A percentile compares a stretch with the other conserved stretches of the same genome.
Evolutionary conservation across 1,140 invertebrate genomes (phyloP).

Genomic region (Eciton burchellii): DNA sequence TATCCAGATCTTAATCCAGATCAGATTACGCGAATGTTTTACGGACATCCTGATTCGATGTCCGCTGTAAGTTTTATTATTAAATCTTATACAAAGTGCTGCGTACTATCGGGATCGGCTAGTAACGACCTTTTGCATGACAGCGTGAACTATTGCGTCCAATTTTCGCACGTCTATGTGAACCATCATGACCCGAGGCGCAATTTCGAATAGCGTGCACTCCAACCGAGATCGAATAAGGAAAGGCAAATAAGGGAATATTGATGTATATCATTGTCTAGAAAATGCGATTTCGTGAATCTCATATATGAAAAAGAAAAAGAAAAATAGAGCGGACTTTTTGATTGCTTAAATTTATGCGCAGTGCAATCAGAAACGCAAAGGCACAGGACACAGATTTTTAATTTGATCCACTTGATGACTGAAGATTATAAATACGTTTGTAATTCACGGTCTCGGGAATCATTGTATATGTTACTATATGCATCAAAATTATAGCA

Average conservation of each 20-base stretch:
- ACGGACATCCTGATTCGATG: conserved; percentile 28
- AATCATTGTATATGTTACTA: neutral
- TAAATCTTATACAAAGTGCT: conserved; percentile 51
- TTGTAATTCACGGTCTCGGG: neutral
- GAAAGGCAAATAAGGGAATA: neutral
- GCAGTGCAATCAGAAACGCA: conserved; percentile 79
- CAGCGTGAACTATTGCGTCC: conserved; percentile 57
- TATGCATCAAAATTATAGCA: neutral
- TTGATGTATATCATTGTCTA: neutral
- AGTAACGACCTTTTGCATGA: conserved; percentile 50
- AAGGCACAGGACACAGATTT: conserved; percentile 71
- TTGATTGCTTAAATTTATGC: conserved; percentile 66
- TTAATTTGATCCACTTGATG: neutral
- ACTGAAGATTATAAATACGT: neutral
- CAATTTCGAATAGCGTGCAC: conserved; percentile 31
- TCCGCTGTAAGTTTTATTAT: conserved; percentile 50
- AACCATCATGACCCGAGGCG: conserved; percentile 47
- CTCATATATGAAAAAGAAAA: neutral
- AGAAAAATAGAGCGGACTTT: too few species aligned
- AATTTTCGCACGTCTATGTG: conserved; percentile 57
- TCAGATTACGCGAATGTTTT: conserved; percentile 52
- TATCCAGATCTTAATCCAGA: conserved; percentile 54
- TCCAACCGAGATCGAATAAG: conserved; percentile 38
- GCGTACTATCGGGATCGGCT: conserved; percentile 32
- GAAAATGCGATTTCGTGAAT: conserved; percentile 14